Evolutionary conservation across 2,797 vertebrate genomes (phyloP).

Genomic region (Pempheris klunzingeri): DNA sequence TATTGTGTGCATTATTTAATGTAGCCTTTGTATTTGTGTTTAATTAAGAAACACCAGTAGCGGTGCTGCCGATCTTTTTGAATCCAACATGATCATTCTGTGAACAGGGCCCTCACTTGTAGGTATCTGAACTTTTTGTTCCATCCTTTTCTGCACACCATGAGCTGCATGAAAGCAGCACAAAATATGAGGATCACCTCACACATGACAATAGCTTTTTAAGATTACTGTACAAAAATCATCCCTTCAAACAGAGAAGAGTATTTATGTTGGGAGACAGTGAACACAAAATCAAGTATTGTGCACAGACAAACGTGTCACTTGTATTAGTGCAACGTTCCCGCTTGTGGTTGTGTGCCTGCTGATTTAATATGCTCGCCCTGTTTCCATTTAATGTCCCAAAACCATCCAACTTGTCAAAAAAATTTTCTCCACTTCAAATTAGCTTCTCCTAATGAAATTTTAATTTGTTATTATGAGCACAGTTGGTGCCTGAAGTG

Average conservation of each 20-base stretch:
- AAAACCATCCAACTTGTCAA: constrained; percentile 67
- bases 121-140: neutral
- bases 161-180: too few species aligned
- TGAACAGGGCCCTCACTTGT: neutral
- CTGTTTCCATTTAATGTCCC: constrained; percentile 59
- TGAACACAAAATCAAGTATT: neutral
- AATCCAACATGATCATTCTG: neutral
- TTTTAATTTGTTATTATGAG: constrained; percentile 76
- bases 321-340: constrained; percentile 10
- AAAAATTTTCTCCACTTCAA: constrained; percentile 64
- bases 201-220: neutral
- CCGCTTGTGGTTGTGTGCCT: neutral
- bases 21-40: neutral
- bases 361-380: constrained; percentile 26
- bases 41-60: neutral
- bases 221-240: neutral
- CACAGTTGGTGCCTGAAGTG: constrained; percentile 61
- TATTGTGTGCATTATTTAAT: neutral
- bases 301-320: constrained; percentile 2
- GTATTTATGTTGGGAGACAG: neutral
- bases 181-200: too few species aligned
- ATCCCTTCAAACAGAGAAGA: neutral
- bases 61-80: neutral
- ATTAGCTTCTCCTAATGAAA: constrained; percentile 72
- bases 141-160: neutral